These are phyloP conservation scores for Phaethon lepturus DNA, from an alignment of 2,113 vertebrate genomes.

Conservation along the genomic window DNA sequence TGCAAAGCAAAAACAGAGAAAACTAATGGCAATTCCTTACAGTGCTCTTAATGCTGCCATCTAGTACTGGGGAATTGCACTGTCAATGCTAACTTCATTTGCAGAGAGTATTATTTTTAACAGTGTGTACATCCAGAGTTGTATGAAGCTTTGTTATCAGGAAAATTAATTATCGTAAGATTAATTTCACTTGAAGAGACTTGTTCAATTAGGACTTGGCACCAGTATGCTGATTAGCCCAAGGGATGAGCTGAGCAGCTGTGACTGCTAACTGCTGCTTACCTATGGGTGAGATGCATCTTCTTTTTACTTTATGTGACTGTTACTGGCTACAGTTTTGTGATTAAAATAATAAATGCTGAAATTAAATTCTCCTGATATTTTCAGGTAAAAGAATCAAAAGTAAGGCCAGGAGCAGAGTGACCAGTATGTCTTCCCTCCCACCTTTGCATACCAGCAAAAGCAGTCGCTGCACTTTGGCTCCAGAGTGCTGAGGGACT, in stretches of 20 bases:
- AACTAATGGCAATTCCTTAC: background rate
- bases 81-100: background rate
- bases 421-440: background rate
- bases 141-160: background rate
- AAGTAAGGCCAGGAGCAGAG: background rate
- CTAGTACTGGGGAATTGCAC: background rate
- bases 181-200: background rate
- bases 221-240: background rate
- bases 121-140: background rate
- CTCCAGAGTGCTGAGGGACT: background rate
- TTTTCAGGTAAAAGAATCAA: background rate
- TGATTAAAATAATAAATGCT: background rate
- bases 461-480: background rate
- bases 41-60: background rate
- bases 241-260: background rate
- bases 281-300: rapidly evolving
- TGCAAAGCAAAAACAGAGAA: slow-evolving; percentile 50
- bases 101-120: background rate
- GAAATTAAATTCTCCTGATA: background rate
- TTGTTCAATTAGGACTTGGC: background rate
- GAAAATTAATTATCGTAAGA: background rate
- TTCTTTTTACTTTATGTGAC: background rate
- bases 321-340: background rate
- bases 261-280: background rate
- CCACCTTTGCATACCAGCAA: background rate